phyloP scores from a whole-genome alignment of 2,113 vertebrate species.

The Ochotona princeps region DNA sequence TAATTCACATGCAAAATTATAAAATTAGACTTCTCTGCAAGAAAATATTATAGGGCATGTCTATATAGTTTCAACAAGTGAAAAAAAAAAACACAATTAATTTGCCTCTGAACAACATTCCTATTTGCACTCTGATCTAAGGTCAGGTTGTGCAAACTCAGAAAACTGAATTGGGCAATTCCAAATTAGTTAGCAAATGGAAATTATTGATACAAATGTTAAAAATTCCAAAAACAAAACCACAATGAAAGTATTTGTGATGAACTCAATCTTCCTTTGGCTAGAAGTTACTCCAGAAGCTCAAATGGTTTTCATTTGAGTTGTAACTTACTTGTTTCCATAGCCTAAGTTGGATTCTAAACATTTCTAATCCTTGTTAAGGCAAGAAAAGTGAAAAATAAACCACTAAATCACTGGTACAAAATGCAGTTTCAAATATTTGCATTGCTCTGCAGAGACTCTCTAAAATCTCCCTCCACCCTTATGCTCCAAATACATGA shows the following conservation, averaged over 20 bases:
- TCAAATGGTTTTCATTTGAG: background rate
- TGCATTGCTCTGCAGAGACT: background rate
- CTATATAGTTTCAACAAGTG: background rate
- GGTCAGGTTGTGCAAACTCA: background rate
- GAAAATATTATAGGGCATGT: background rate
- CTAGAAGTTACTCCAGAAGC: background rate
- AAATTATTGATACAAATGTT: background rate
- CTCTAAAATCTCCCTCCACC: background rate
- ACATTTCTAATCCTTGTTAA: background rate
- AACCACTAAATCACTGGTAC: background rate
- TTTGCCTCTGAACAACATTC: background rate
- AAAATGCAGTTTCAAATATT: background rate
- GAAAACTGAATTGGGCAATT: background rate
- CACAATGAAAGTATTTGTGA: background rate
- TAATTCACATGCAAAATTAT: background rate
- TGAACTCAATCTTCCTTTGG: background rate
- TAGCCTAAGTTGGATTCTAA: background rate
- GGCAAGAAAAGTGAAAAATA: background rate
- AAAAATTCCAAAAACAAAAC: background rate
- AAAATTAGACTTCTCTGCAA: conserved; percentile 26
- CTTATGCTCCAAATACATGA: background rate
- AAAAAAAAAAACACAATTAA: background rate
- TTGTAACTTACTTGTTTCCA: background rate
- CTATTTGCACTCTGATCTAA: background rate
- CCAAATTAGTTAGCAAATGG: conserved; percentile 37